These are phyloP conservation scores for Thinocorus orbignyianus DNA, from an alignment of 2,113 vertebrate genomes.

Conservation along the genomic window DNA sequence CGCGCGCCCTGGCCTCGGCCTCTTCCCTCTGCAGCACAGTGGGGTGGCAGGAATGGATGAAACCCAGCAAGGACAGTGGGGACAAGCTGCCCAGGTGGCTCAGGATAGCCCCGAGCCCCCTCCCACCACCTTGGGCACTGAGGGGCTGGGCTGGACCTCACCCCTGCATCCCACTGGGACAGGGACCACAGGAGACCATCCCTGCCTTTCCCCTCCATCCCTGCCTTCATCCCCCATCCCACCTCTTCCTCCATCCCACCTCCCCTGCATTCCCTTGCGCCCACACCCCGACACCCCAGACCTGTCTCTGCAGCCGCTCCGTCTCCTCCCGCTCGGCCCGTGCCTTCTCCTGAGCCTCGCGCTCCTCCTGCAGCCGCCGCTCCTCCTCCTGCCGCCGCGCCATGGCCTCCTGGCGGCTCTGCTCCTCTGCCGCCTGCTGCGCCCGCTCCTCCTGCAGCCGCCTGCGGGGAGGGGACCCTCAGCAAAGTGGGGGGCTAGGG, in stretches of 20 bases:
- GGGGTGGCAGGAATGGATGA: background rate
- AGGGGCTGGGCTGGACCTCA: background rate
- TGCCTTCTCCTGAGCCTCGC: slow-evolving; percentile 78
- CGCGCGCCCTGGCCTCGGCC: slow-evolving; percentile 84
- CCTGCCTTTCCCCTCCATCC: background rate
- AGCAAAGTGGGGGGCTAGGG: background rate
- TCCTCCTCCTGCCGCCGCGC: slow-evolving; percentile 76
- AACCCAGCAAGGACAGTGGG: background rate
- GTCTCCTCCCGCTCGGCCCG: slow-evolving; percentile 84
- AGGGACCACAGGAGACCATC: background rate
- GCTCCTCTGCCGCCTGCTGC: slow-evolving; percentile 82
- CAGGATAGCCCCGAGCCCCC: background rate
- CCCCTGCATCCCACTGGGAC: background rate
- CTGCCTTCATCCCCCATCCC: background rate
- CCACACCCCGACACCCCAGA: background rate
- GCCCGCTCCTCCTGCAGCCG: slow-evolving; percentile 81
- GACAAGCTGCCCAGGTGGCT: background rate
- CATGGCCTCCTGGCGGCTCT: slow-evolving; percentile 79
- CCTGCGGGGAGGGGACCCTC: slow-evolving; percentile 57
- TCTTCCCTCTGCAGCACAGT: slow-evolving; percentile 82
- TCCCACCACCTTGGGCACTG: background rate
- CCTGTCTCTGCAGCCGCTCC: slow-evolving; percentile 91
- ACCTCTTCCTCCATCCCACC: background rate
- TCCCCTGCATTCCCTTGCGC: background rate
- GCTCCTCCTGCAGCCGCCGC: slow-evolving; percentile 69